Percentiles rank a stretch among this genome's conserved stretches.
Conservation (phyloP, 2,797 vertebrate genomes). For the Euthynnus affinis region DNA sequence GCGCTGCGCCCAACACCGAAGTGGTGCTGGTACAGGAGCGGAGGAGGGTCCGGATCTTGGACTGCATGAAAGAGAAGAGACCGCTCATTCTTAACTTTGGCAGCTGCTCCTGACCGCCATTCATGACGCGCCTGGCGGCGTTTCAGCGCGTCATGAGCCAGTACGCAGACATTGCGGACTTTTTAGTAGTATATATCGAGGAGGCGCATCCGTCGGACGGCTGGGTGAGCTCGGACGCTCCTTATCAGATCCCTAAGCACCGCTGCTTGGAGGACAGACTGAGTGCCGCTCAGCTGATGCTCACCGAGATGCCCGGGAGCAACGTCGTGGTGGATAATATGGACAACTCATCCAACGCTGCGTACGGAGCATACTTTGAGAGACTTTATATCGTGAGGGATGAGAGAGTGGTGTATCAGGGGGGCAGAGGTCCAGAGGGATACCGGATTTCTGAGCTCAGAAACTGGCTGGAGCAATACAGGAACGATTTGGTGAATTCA, state of each 20-base stretch:
- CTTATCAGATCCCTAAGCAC: conserved; percentile 95
- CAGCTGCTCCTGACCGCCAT: conserved; percentile 99
- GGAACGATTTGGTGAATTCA: conserved; percentile 82
- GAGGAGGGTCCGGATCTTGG: conserved; percentile 89
- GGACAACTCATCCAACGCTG: conserved; percentile 96
- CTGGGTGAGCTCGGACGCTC: conserved; percentile 97
- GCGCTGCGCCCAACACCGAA: conserved; percentile 93
- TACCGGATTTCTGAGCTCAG: conserved; percentile 96
- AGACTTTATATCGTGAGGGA: conserved; percentile 95
- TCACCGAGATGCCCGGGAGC: conserved; percentile 89
- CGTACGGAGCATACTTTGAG: conserved; percentile 98
- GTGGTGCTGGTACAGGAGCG: conserved; percentile 91
- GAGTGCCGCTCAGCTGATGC: conserved; percentile 91
- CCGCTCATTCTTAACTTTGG: conserved; percentile 98
- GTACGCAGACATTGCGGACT: conserved; percentile 95
- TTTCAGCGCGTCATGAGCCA: conserved; percentile 94
- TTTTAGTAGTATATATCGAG: conserved; percentile 96
- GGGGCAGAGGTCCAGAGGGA: conserved; percentile 95
- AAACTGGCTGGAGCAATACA: conserved; percentile 93
- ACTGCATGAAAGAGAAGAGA: conserved; percentile 91
- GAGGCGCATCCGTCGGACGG: conserved; percentile 98
- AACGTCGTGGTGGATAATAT: conserved; percentile 96
- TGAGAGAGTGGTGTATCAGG: conserved; percentile 93
- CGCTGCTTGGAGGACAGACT: conserved; percentile 95
- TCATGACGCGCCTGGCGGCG: conserved; percentile 97